A percentile compares a stretch with the other conserved stretches of the same genome.
Conservation (phyloP, 1,140 invertebrate genomes). For the Leptestheria dahalacensis region DNA sequence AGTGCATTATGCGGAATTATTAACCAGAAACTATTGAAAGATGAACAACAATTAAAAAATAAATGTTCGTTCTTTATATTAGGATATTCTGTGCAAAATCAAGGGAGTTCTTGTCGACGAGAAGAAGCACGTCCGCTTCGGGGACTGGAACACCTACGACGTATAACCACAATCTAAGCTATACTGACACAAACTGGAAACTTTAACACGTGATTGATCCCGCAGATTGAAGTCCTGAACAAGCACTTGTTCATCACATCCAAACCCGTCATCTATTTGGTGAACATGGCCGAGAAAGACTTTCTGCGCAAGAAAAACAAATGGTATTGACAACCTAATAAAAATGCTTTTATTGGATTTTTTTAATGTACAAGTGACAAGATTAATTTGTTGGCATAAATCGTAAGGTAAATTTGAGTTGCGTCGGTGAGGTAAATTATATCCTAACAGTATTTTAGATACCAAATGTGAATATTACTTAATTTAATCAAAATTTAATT, state of each 20-base stretch:
- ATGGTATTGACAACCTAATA: slow-evolving; percentile 50
- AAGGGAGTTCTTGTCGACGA: slow-evolving; percentile 71
- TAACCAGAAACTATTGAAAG: neutral
- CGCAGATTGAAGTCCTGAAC: slow-evolving; percentile 94
- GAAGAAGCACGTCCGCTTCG: slow-evolving; percentile 83
- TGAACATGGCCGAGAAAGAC: slow-evolving; percentile 96
- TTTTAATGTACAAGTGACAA: too few species aligned
- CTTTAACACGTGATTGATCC: neutral
- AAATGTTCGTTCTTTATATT: slow-evolving; percentile 19
- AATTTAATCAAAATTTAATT: too few species aligned
- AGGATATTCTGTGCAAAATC: slow-evolving; percentile 77
- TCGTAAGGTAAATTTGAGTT: too few species aligned
- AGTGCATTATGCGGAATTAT: neutral
- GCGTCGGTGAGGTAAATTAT: too few species aligned
- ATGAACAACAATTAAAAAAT: too few species aligned
- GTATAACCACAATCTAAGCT: slow-evolving; percentile 41
- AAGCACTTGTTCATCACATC: slow-evolving; percentile 95
- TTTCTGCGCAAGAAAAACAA: slow-evolving; percentile 98
- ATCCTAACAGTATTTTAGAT: too few species aligned
- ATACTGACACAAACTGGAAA: neutral
- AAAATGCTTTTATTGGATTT: too few species aligned
- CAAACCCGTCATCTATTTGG: slow-evolving; percentile 93
- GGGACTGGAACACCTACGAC: slow-evolving; percentile 83
- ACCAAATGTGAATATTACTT: too few species aligned
- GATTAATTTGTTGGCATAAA: too few species aligned